Evolutionary conservation across 2,113 vertebrate genomes (phyloP), one percentile per base, ranked within the genome.

Genomic region (Percopsis transmontana): DNA sequence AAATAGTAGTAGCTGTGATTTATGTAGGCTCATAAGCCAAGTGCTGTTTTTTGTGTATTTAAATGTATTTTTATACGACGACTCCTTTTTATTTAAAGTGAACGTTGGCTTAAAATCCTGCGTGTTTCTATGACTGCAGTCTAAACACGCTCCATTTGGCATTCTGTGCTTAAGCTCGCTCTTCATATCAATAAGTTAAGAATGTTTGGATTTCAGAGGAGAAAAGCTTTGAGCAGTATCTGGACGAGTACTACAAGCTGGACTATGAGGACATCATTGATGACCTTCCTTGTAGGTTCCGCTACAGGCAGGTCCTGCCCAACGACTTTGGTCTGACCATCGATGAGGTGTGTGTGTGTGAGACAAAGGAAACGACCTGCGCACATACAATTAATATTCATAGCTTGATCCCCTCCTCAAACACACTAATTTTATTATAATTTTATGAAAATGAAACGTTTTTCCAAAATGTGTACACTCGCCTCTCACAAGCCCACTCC

Each of bases 181-280:
- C 11, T 47, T 21, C 4, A 23, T 41, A 7, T 47, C 0, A 23
- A 42, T 68, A 6, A 69, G 0, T 27, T 19, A 0, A 5, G 4
- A 6, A 16, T 57, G 18, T 44, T 8, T 64, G 4, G 48, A 0
- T 82, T 84, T 60, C 79, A 96, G 96, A 90, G 81, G 90, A 94
- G 68, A 93, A 89, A 67, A 91, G 85, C 2, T 97, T 96, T 0
- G 93, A 95, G 83, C 91, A 95, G 75, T 97, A 96, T 77, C 62
- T 97, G 74, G 94, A 96, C 0, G 95, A 96, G 53, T 97, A 94
- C 72, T 96, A 96, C 68, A 90, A 75, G 40, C 80, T 97, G 77
- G 94, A 97, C 87, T 97, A 93, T 0, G 95, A 97, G 84, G 95
- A 96, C 82, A 81, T 97, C 64, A 90, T 97, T 0, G 94, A 94